These are phyloP conservation scores for Thermophis baileyi DNA, from an alignment of 2,113 vertebrate genomes.

Conservation along the genomic window DNA sequence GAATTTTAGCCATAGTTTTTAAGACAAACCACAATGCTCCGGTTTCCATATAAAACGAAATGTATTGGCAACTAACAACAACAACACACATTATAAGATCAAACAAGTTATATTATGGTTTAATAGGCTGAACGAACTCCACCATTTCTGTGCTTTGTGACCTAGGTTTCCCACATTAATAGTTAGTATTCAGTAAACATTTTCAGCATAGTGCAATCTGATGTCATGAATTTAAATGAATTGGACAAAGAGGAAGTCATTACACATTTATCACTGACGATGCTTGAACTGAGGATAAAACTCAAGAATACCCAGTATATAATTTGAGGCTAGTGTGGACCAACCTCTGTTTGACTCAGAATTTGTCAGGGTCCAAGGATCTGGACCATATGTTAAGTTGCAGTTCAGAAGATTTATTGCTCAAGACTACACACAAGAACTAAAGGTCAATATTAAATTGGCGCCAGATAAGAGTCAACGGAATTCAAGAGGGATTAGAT, in stretches of 20 bases:
- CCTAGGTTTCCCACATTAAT: not conserved
- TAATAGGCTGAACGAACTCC: not conserved
- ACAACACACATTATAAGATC: not conserved
- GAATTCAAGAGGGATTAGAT: not conserved
- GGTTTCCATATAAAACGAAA: not conserved
- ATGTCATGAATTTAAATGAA: not conserved
- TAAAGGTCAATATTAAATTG: not conserved
- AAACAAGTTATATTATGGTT: not conserved
- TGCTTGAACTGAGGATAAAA: not conserved
- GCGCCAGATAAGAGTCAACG: not conserved
- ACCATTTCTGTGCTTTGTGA: not conserved
- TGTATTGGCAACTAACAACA: no score
- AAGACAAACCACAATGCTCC: not conserved
- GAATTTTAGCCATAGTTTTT: not conserved
- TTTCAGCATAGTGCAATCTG: not conserved
- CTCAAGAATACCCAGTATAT: not conserved
- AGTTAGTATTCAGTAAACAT: not conserved
- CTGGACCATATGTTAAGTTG: not conserved
- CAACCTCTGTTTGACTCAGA: not conserved
- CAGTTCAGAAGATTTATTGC: not conserved
- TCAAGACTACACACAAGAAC: not conserved
- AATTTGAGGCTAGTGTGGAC: not conserved
- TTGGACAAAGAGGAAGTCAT: not conserved
- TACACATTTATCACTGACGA: not conserved
- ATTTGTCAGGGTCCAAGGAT: not conserved